Percentiles rank a stretch among this genome's conserved stretches.
phyloP scores from a whole-genome alignment of 2,888 invertebrate species.

The Aphidius colemani region DNA sequence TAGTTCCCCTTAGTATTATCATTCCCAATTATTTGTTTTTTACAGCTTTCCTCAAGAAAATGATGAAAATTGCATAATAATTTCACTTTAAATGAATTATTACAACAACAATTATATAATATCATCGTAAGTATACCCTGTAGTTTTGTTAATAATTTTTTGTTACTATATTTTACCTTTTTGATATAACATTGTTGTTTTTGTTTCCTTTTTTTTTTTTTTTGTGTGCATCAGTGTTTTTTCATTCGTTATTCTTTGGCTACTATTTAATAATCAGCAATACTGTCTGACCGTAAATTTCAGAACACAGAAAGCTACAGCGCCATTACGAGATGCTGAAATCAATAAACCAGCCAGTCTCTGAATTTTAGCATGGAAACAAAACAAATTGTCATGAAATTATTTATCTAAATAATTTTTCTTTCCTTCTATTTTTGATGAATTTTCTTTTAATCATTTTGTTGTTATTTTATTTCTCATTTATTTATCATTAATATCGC shows the following conservation, averaged over 20 bases:
- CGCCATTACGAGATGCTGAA: conserved; percentile 47
- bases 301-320: conserved; percentile 47
- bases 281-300: conserved; percentile 35
- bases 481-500: neutral
- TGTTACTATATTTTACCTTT: conserved; percentile 11
- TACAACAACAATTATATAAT: conserved; percentile 34
- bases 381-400: conserved; percentile 23
- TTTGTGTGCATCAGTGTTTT: neutral
- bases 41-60: conserved; percentile 81
- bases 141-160: conserved; percentile 35
- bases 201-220: conserved; percentile 27
- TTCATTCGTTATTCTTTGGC: neutral
- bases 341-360: conserved; percentile 46
- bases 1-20: conserved; percentile 40
- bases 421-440: neutral
- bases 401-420: neutral
- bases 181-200: conserved; percentile 13
- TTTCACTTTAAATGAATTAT: conserved; percentile 30
- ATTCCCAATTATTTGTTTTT: conserved; percentile 60
- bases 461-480: conserved; percentile 1
- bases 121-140: conserved; percentile 54
- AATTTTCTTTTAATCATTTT: conserved; percentile 11
- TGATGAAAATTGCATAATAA: conserved; percentile 64
- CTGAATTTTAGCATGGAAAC: conserved; percentile 33
- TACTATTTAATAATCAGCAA: conserved; percentile 17